Evolutionary conservation across 2,797 vertebrate species (phyloP).

Genomic region (Clarias platycephalus): DNA sequence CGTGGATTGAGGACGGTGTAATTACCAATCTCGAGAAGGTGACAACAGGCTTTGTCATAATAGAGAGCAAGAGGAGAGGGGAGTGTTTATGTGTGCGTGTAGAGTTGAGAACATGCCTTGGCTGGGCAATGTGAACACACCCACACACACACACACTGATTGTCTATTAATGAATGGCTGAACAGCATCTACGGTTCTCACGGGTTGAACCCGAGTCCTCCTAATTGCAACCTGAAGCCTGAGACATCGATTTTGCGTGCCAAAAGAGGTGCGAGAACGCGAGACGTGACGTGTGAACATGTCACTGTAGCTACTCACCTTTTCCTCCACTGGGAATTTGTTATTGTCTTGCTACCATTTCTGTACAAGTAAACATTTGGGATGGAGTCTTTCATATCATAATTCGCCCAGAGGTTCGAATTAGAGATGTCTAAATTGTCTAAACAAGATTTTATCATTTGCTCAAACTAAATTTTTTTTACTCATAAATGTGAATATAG

Average conservation of each 20-base stretch:
- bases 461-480: neutral
- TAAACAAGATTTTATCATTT: neutral
- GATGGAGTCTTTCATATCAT: neutral
- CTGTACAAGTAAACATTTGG: neutral
- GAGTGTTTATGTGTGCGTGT: conserved; percentile 14
- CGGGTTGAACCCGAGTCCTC: conserved; percentile 62
- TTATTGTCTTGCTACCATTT: neutral
- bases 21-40: conserved; percentile 49
- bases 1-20: conserved; percentile 27
- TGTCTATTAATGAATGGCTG: conserved; percentile 48
- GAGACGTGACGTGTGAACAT: conserved; percentile 4
- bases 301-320: conserved; percentile 23
- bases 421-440: neutral
- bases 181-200: conserved; percentile 31
- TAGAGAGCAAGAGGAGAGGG: conserved; percentile 40
- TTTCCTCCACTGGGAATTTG: neutral
- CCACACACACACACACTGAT: conserved; percentile 8
- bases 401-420: neutral
- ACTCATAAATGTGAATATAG: neutral
- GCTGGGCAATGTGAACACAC: conserved; percentile 45
- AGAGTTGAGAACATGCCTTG: conserved; percentile 38
- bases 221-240: conserved; percentile 44
- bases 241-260: conserved; percentile 61
- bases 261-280: conserved; percentile 51
- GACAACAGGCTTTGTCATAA: conserved; percentile 55